Percentiles rank a stretch among this genome's conserved stretches.
phyloP scores from a whole-genome alignment of 1,140 invertebrate species.

The Mizuhopecten yessoensis region DNA sequence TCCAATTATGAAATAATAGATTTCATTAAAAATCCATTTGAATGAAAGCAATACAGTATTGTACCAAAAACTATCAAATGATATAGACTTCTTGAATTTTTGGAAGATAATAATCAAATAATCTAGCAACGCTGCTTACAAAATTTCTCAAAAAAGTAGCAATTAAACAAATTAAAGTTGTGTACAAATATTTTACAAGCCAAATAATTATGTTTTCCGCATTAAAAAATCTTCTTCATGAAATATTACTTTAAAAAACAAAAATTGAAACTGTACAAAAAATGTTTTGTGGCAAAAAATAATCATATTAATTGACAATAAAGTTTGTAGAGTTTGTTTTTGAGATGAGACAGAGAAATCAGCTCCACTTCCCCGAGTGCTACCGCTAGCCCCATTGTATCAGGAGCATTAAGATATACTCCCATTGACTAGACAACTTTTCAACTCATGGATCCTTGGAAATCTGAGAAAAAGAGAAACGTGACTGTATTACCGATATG shows the following conservation, averaged over 20 bases:
- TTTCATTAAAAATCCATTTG: too few species aligned
- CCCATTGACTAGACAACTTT: slow-evolving; percentile 19
- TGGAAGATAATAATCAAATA: too few species aligned
- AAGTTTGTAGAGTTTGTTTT: background rate
- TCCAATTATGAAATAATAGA: too few species aligned
- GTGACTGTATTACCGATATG: background rate
- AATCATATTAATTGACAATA: too few species aligned
- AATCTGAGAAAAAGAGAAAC: slow-evolving; percentile 10
- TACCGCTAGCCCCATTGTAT: too few species aligned
- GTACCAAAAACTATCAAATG: too few species aligned
- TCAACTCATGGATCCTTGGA: slow-evolving; percentile 30
- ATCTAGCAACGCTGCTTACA: too few species aligned
- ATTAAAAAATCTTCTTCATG: background rate
- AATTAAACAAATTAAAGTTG: too few species aligned
- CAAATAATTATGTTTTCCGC: background rate
- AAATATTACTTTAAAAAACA: background rate
- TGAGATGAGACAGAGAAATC: background rate
- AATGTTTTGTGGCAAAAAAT: background rate
- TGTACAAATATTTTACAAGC: too few species aligned
- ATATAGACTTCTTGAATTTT: too few species aligned
- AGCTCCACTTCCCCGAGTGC: background rate
- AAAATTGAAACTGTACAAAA: background rate
- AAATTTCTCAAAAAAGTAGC: too few species aligned
- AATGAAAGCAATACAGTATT: too few species aligned
- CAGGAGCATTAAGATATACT: background rate